Base-by-base conservation (phyloP, 1,140 invertebrate genomes). In the Dryas iulia region DNA sequence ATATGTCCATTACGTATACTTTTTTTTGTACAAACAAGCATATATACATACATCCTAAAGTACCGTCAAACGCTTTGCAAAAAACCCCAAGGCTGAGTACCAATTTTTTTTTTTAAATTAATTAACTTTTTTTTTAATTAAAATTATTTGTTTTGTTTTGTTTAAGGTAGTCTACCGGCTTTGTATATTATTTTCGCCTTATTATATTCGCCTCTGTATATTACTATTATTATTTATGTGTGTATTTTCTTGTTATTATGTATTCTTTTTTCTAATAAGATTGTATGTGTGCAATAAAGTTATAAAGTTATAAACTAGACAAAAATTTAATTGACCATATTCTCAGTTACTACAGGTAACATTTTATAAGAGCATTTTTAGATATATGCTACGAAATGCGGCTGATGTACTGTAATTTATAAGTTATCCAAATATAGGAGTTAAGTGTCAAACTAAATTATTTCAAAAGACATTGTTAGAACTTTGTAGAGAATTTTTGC, bases 291-390 rank as follows among this genome's bases (percentile, higher is more conserved):
- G n/a, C n/a, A n/a, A n/a, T n/a, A n/a, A n/a, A n/a, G n/a, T n/a
- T n/a, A n/a, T n/a, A n/a, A n/a, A n/a, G n/a, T n/a, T n/a, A 14
- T 21, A 10, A 21, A 47, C n/a, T 47, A 47, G 10, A 31, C 54
- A 21, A 64, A 10, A 31, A 65, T 72, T 72, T 58, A 68, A 71
- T 70, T 67, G 72, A 66, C 60, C 72, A 65, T 67, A 66, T 65
- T 56, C 54, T 28, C 47, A 67, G 60, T 66, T 39, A 31, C 53
- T 58, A 8, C 0, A 26, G 53, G 11, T 53, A 59, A 59, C 64
- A 52, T 69, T 75, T 77, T 76, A 68, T 73, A 73, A 71, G 35
- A 72, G 69, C 52, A 74, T 69, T 74, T 66, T 72, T 77, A 72
- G 68, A 59, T 59, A 61, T 52, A 58, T 39, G 59, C 47, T 66